These are phyloP conservation scores for Barbus barbus DNA, from an alignment of 2,113 vertebrate species.

Conservation along the genomic window DNA sequence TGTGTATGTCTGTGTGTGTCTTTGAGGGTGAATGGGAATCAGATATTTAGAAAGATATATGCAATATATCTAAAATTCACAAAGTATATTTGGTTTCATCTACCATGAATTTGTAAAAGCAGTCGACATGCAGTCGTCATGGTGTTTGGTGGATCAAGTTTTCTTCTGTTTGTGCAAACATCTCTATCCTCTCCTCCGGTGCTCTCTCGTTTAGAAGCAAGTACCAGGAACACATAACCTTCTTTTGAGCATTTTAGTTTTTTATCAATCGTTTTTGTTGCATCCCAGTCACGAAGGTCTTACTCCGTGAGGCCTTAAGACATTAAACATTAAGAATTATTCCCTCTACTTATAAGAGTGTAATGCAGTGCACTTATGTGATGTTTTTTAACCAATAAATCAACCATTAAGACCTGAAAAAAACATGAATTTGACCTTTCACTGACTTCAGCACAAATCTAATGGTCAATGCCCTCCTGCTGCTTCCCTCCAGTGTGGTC, in stretches of 20 bases:
- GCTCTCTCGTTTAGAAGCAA: not conserved
- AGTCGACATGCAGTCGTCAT: not conserved
- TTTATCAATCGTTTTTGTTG: not conserved
- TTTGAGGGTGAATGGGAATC: not conserved
- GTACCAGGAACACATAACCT: not conserved
- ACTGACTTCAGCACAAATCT: not conserved
- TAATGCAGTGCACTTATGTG: not conserved
- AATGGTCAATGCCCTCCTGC: not conserved
- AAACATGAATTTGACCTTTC: too few species aligned
- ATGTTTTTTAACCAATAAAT: not conserved
- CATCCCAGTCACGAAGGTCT: not conserved
- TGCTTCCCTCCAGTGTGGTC: not conserved
- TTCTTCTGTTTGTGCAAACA: not conserved
- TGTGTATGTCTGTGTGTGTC: not conserved
- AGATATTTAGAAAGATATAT: not conserved
- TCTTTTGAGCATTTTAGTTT: not conserved
- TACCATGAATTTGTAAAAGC: not conserved
- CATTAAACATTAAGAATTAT: not conserved
- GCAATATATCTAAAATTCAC: not conserved
- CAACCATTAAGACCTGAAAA: not conserved
- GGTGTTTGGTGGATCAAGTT: not conserved
- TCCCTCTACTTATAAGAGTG: not conserved
- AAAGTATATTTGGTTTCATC: not conserved
- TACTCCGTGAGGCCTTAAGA: not conserved
- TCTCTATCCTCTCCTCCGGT: not conserved